Evolutionary conservation across 2,888 invertebrate genomes (phyloP).

Genomic region (Parnassius glacialis): DNA sequence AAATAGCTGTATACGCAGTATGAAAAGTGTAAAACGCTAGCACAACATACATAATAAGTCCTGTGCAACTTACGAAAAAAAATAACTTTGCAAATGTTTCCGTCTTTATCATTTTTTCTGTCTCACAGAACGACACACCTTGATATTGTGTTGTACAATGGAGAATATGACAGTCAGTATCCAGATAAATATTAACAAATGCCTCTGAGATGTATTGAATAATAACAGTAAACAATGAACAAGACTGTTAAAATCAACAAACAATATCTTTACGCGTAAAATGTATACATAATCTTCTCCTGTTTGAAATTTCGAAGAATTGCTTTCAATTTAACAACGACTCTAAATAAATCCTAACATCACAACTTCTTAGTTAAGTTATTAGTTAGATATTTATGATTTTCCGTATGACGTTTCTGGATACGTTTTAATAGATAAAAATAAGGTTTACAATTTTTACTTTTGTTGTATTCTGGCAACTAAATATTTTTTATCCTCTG

Average conservation of each 20-base stretch:
- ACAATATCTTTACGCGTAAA: conserved; percentile 15
- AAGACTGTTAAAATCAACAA: conserved; percentile 34
- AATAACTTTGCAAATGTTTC: conserved; percentile 60
- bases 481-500: too few species aligned
- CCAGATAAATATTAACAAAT: conserved; percentile 43
- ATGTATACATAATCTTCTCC: conserved; percentile 23
- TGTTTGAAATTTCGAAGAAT: conserved; percentile 12
- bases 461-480: too few species aligned
- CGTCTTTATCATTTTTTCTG: conserved; percentile 30
- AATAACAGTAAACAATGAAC: conserved; percentile 52
- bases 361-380: too few species aligned
- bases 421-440: too few species aligned
- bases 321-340: background rate
- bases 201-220: conserved; percentile 33
- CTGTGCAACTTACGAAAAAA: conserved; percentile 57
- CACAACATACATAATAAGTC: conserved; percentile 53
- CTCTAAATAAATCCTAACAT: too few species aligned
- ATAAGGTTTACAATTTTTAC: too few species aligned
- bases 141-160: conserved; percentile 32
- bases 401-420: too few species aligned
- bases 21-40: conserved; percentile 63
- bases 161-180: conserved; percentile 39
- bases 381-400: too few species aligned
- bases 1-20: conserved; percentile 42
- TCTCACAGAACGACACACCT: conserved; percentile 47